Percentiles rank a stretch among this genome's conserved stretches.
Evolutionary conservation across 2,888 invertebrate species (phyloP).

Genomic region (Heteropelma amictum): DNA sequence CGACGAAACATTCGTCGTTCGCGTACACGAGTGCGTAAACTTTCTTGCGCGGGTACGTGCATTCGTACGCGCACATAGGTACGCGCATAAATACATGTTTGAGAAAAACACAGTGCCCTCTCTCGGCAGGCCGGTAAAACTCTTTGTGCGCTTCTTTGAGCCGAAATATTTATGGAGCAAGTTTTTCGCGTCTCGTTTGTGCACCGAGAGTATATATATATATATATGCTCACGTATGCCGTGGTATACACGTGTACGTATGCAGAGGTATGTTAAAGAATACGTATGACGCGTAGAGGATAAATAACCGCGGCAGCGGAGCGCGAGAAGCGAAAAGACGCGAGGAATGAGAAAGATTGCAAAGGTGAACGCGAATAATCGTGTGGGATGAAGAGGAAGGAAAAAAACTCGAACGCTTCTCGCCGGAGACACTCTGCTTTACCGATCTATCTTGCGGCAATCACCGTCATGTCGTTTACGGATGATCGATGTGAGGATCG

Average conservation of each 20-base stretch:
- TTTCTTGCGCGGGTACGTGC: no score
- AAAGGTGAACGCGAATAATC: not conserved
- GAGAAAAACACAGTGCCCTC: slow-evolving; percentile 33
- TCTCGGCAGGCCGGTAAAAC: slow-evolving; percentile 40
- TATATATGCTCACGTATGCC: not conserved
- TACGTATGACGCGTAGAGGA: slow-evolving; percentile 20
- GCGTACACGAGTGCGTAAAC: no score
- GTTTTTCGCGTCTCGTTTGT: slow-evolving; percentile 52
- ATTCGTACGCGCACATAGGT: not conserved
- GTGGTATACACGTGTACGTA: not conserved
- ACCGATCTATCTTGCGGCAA: slow-evolving; percentile 8
- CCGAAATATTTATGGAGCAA: slow-evolving; percentile 61
- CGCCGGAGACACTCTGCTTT: slow-evolving; percentile 27
- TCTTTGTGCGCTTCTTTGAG: slow-evolving; percentile 54
- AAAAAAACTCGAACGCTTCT: slow-evolving; percentile 47
- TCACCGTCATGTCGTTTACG: no score
- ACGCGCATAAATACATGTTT: not conserved
- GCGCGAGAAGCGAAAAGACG: slow-evolving; percentile 28
- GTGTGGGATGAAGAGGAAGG: slow-evolving; percentile 18
- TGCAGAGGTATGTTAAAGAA: no score
- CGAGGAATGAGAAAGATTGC: slow-evolving; percentile 29
- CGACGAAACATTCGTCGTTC: no score
- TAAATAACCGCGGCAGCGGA: slow-evolving; percentile 38
- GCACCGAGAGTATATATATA: not conserved
- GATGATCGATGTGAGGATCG: no score